These are phyloP conservation scores for Chrysodeixis includens DNA, from an alignment of 2,888 invertebrate genomes.

Conservation along the genomic window DNA sequence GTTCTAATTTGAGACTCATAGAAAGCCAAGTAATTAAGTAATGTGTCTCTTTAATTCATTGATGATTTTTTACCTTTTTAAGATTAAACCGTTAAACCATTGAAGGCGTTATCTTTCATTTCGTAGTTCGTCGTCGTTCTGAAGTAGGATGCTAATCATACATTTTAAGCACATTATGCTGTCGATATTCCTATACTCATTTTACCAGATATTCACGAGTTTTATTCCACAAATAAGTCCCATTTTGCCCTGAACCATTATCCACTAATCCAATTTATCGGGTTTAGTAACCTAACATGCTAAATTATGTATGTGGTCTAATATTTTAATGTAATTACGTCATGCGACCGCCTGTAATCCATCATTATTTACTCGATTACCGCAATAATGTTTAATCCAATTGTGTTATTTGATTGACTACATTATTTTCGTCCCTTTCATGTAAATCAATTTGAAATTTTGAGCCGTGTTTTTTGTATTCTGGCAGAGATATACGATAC, in stretches of 20 bases:
- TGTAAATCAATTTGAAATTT: not conserved
- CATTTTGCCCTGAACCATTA: not conserved
- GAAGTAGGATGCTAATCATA: too few relatives aligned
- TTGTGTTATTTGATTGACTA: constrained; percentile 7
- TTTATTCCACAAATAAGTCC: not conserved
- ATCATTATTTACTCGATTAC: constrained; percentile 32
- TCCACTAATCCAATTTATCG: constrained; percentile 1
- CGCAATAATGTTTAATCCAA: constrained; percentile 17
- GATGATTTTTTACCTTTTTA: too few relatives aligned
- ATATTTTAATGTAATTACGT: constrained; percentile 31
- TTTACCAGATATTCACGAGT: not conserved
- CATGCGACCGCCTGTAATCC: constrained; percentile 19
- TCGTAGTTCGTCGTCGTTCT: too few relatives aligned
- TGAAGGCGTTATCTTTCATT: too few relatives aligned
- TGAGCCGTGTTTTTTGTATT: too few relatives aligned
- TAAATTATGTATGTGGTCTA: constrained; percentile 5
- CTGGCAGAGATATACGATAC: too few relatives aligned
- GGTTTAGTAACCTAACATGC: constrained; percentile 1
- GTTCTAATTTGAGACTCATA: too few relatives aligned
- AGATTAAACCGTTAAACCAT: too few relatives aligned
- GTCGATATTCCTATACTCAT: not conserved
- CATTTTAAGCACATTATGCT: too few relatives aligned
- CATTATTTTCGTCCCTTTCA: constrained; percentile 1
- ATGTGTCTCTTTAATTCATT: too few relatives aligned
- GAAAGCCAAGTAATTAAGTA: too few relatives aligned